A percentile compares a stretch with the other conserved stretches of the same genome.
These are phyloP conservation scores for Pseudomyrmex dendroicus DNA, from an alignment of 1,140 invertebrate species.

Conservation along the genomic window DNA sequence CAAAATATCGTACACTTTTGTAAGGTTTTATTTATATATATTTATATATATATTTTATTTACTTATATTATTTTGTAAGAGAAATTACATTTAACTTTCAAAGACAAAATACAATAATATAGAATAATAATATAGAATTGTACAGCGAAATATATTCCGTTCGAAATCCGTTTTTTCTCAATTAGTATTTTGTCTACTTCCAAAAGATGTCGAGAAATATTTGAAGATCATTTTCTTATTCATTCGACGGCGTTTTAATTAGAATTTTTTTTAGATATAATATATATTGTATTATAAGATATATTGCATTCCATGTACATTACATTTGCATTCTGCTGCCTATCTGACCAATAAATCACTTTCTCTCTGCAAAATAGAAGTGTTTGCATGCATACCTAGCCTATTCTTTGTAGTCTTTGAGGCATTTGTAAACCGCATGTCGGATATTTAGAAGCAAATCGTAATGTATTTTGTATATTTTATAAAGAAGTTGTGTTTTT, in stretches of 20 bases:
- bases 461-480: not conserved
- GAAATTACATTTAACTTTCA: not conserved
- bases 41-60: no score
- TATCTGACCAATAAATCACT: slow-evolving; percentile 40
- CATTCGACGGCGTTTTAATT: not conserved
- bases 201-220: slow-evolving; percentile 9
- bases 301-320: not conserved
- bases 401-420: slow-evolving; percentile 11
- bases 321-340: not conserved
- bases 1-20: no score
- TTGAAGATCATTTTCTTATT: not conserved
- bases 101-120: no score
- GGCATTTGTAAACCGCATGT: not conserved
- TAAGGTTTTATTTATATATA: not conserved
- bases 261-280: not conserved
- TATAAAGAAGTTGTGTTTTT: not conserved
- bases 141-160: not conserved
- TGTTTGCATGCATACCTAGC: slow-evolving; percentile 10
- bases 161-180: not conserved
- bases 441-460: not conserved
- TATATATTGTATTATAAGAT: not conserved
- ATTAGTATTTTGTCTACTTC: not conserved
- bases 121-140: not conserved
- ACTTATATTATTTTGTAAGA: no score
- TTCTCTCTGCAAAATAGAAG: slow-evolving; percentile 22